Percentiles rank a stretch among this genome's conserved stretches.
phyloP scores from a whole-genome alignment of 1,140 invertebrate species.

The Globodera rostochiensis region DNA sequence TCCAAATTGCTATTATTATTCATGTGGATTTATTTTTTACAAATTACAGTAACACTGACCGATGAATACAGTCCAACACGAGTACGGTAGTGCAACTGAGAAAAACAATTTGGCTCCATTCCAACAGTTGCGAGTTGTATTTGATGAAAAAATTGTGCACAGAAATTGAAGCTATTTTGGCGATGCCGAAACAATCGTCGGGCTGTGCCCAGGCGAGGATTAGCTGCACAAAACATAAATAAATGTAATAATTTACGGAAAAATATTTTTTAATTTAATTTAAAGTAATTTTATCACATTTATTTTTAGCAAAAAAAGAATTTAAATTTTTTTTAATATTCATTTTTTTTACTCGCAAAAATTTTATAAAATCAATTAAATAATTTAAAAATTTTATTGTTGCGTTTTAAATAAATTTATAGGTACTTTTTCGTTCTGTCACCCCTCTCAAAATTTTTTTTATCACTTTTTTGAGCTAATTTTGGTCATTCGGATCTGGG shows the following conservation, averaged over 20 bases:
- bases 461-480: too few species aligned
- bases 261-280: too few species aligned
- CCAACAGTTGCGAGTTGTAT: background rate
- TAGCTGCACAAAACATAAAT: background rate
- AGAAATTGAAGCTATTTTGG: background rate
- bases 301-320: background rate
- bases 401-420: too few species aligned
- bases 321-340: background rate
- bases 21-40: too few species aligned
- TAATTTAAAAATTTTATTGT: too few species aligned
- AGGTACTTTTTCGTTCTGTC: too few species aligned
- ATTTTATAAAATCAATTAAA: too few species aligned
- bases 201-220: slow-evolving; percentile 9
- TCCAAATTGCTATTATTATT: too few species aligned
- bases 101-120: slow-evolving; percentile 9
- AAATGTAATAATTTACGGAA: too few species aligned
- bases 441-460: too few species aligned
- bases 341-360: too few species aligned
- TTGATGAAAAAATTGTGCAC: background rate
- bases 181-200: background rate
- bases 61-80: background rate
- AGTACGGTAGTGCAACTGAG: slow-evolving; percentile 7
- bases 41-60: background rate
- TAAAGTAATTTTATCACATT: background rate
- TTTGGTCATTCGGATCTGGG: too few species aligned